A percentile compares a stretch with the other conserved stretches of the same genome.
Conservation (phyloP, 2,888 invertebrate genomes). For the Apodemia mormo region DNA sequence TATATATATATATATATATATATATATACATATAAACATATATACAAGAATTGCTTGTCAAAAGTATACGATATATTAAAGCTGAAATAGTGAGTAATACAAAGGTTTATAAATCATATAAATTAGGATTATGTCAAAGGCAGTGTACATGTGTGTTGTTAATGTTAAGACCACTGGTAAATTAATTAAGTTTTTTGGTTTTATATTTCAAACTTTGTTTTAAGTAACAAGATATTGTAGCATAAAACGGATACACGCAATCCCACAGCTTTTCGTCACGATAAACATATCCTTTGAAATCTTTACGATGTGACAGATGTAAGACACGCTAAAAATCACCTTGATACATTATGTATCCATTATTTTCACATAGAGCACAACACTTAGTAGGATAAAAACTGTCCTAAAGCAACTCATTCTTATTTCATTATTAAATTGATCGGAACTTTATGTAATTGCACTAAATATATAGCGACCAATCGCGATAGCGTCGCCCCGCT, state of each 20-base stretch:
- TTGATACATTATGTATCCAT: constrained; percentile 42
- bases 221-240: constrained; percentile 37
- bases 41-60: too few species aligned
- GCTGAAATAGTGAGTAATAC: neutral
- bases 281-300: constrained; percentile 53
- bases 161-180: neutral
- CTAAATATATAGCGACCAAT: constrained; percentile 63
- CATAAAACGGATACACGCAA: constrained; percentile 41
- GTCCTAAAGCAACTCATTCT: constrained; percentile 55
- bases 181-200: neutral
- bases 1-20: too few species aligned
- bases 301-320: constrained; percentile 55
- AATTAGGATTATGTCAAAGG: neutral
- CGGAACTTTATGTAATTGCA: constrained; percentile 65
- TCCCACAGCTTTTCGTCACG: constrained; percentile 43
- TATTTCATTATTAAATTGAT: constrained; percentile 54
- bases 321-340: constrained; percentile 49
- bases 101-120: neutral
- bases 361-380: constrained; percentile 25
- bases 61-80: too few species aligned
- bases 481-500: constrained; percentile 72
- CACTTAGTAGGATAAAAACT: constrained; percentile 41
- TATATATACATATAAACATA: too few species aligned
- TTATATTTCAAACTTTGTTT: constrained; percentile 21
- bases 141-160: neutral